Conservation (phyloP, 2,113 vertebrate species). For the Uria aalge region DNA sequence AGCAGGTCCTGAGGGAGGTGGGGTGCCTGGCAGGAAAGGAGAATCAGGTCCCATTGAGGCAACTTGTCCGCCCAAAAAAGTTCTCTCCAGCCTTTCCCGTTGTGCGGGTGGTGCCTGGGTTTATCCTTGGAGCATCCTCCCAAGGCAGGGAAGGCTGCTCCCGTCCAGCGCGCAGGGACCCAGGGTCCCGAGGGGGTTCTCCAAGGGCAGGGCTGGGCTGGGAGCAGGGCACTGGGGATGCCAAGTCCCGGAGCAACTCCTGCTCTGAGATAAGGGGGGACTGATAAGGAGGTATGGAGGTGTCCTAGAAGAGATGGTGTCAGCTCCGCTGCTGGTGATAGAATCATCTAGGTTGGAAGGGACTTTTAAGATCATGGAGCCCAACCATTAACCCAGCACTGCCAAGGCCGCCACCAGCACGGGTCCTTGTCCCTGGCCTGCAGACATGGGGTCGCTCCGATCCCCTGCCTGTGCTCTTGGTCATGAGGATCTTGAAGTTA, state of each 20-base stretch:
- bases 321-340: not conserved
- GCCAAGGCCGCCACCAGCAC: too few species aligned
- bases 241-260: fast-evolving
- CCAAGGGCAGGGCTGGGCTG: not conserved
- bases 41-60: fast-evolving
- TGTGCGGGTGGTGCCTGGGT: not conserved
- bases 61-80: not conserved
- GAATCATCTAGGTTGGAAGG: not conserved
- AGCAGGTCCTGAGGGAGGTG: not conserved
- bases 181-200: not conserved
- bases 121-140: not conserved
- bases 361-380: too few species aligned
- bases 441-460: fast-evolving
- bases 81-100: not conserved
- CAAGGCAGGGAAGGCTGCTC: fast-evolving
- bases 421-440: not conserved
- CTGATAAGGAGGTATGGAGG: not conserved
- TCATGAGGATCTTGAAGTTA: not conserved
- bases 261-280: not conserved
- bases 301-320: not conserved
- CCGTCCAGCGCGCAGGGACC: not conserved
- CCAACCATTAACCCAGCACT: too few species aligned
- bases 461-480: not conserved
- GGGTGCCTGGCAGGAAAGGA: not conserved
- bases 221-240: not conserved